Conservation (phyloP, 2,888 invertebrate genomes). For the Bugula neritina region DNA sequence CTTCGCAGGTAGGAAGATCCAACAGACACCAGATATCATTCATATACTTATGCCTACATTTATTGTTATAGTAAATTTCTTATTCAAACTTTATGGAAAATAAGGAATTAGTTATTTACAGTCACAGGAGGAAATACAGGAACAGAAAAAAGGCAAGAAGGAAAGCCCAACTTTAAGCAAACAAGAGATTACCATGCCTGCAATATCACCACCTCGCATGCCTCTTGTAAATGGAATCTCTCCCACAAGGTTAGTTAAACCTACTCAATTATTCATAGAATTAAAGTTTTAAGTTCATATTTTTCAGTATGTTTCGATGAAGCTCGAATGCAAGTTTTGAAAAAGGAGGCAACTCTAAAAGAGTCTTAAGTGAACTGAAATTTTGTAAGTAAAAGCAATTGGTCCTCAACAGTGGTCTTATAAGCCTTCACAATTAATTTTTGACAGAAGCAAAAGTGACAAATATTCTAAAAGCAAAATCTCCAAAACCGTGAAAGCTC, state of each 20-base stretch:
- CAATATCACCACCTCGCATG: slow-evolving; percentile 9
- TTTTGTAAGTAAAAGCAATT: too few species aligned
- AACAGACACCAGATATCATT: too few species aligned
- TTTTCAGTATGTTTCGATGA: too few species aligned
- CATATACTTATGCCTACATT: too few species aligned
- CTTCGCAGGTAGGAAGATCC: background rate
- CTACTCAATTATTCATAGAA: too few species aligned
- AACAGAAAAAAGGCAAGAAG: background rate
- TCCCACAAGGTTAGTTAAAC: slow-evolving; percentile 8
- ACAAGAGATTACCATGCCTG: slow-evolving; percentile 15
- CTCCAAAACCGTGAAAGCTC: background rate
- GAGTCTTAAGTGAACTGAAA: too few species aligned
- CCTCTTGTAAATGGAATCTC: slow-evolving; percentile 9
- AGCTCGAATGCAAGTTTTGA: too few species aligned
- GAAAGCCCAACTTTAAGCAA: background rate
- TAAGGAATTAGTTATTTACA: too few species aligned
- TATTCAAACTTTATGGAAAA: too few species aligned
- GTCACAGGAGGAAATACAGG: background rate
- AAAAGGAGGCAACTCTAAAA: background rate
- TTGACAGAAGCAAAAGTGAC: background rate
- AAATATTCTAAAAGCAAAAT: slow-evolving; percentile 4
- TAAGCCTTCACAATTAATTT: background rate
- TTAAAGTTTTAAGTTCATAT: too few species aligned
- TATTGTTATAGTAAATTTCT: too few species aligned
- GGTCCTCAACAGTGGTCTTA: too few species aligned